Evolutionary conservation across 2,888 invertebrate genomes (phyloP), one percentile per base, ranked within the genome.

Genomic region (Deilephila porcellus): DNA sequence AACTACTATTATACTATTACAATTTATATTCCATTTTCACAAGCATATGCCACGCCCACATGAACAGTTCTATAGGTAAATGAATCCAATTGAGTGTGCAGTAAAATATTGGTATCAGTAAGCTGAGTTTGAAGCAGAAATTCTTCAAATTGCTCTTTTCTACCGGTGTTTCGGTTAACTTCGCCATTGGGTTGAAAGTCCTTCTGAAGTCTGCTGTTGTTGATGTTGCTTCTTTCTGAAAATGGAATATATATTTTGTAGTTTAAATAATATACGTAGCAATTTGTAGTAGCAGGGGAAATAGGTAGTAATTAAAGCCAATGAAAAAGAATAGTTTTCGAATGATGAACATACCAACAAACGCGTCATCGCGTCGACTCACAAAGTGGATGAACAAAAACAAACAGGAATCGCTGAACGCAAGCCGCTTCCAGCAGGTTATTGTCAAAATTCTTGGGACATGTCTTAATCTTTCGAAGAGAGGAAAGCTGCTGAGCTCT

Each of bases 191-290:
- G 59, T 82, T 82, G 74, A 88, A 88, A 4, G 79, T 83, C 74
- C 83, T 85, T 34, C 87, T 81, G 71, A 88, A 88, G 25, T 86
- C 88, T 73, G 81, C 81, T 0, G 81, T 83, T 20, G 85, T 82
- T 45, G 78, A 71, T 5, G 71, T 73, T 52, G 81, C 75, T 72
- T 81, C 81, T 76, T 78, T 84, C 85, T 88, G 82, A 80, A 60
- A 70, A 71, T 64, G 72, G 53, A 62, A 25, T n/a, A 64, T 72
- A 45, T 14, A 11, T 45, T 14, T 45, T 45, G 3, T 45, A 11
- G 1, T 11, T 45, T 11, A 45, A 45, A 45, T 3, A 11, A 32
- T 32, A 32, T 4, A 32, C 5, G 1, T 32, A 32, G 32, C 5
- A 45, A 45, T 2, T 45, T 11, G 45, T 8, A 11, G 11, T 45